Evolutionary conservation across 2,888 invertebrate species (phyloP).

Genomic region (Nomada lathburiana): DNA sequence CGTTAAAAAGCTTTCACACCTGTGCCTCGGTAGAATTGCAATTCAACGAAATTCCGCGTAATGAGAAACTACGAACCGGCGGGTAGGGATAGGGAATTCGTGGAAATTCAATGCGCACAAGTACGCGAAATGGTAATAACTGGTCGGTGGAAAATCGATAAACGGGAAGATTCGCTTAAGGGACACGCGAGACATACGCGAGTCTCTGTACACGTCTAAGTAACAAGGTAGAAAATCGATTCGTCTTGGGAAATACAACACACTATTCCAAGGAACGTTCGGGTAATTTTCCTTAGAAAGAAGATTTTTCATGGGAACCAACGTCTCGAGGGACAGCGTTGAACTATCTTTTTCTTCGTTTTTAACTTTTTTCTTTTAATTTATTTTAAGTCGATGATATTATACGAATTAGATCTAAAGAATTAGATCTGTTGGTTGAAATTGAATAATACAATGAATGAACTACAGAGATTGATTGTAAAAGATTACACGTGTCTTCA

Average conservation of each 20-base stretch:
- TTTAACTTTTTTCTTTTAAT: neutral
- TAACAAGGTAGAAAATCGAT: constrained; percentile 31
- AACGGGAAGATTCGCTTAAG: constrained; percentile 34
- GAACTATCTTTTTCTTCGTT: neutral
- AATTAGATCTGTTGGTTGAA: too few relatives aligned
- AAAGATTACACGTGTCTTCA: too few relatives aligned
- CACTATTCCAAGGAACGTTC: neutral
- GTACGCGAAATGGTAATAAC: constrained; percentile 29
- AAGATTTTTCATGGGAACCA: constrained; percentile 2
- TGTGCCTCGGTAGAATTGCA: neutral
- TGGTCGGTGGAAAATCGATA: constrained; percentile 43
- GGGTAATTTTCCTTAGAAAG: neutral
- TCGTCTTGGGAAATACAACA: constrained; percentile 10
- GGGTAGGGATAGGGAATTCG: constrained; percentile 2
- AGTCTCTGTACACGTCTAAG: too few relatives aligned
- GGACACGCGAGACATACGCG: constrained; percentile 24
- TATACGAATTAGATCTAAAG: too few relatives aligned
- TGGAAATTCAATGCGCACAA: constrained; percentile 18
- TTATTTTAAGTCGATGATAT: too few relatives aligned
- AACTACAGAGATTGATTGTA: too few relatives aligned
- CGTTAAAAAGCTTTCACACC: too few relatives aligned
- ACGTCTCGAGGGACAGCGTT: neutral
- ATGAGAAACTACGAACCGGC: constrained; percentile 16
- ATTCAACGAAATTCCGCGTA: constrained; percentile 8
- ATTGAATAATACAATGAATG: too few relatives aligned